Evolutionary conservation across 2,888 invertebrate species (phyloP).

Genomic region (Limenitis camilla): DNA sequence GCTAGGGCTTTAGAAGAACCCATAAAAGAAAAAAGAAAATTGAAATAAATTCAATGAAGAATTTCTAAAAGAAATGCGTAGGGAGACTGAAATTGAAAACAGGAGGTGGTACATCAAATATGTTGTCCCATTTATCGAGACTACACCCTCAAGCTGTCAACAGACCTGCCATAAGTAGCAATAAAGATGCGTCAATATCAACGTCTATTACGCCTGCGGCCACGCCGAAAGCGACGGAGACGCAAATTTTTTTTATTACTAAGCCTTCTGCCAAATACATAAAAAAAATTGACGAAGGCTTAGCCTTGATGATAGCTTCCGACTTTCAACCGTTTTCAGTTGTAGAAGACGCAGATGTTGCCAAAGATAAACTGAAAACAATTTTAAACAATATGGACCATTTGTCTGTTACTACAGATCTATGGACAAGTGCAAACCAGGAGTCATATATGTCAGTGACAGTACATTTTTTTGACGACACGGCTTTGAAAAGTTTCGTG

Average conservation of each 20-base stretch:
- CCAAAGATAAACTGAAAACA: not conserved
- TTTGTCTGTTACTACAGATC: not conserved
- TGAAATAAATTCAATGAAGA: no score
- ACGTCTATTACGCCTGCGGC: not conserved
- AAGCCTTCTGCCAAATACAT: no score
- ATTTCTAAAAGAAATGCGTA: no score
- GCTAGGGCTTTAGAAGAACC: no score
- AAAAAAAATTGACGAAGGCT: not conserved
- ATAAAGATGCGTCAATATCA: not conserved
- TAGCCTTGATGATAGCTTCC: not conserved
- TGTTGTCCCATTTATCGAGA: conserved; percentile 3
- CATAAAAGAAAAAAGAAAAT: no score
- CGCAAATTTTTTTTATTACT: not conserved
- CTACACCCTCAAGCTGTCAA: not conserved
- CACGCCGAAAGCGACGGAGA: not conserved
- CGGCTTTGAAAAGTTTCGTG: no score
- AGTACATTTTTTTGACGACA: not conserved
- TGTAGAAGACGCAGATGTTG: not conserved
- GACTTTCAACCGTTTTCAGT: not conserved
- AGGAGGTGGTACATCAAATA: conserved; percentile 2
- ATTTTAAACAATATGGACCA: not conserved
- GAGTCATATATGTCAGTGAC: not conserved
- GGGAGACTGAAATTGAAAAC: no score
- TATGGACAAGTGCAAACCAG: not conserved
- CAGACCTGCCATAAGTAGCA: not conserved